Evolutionary conservation across 1,140 invertebrate species (phyloP).

Genomic region (Chironomus striatipennis): DNA sequence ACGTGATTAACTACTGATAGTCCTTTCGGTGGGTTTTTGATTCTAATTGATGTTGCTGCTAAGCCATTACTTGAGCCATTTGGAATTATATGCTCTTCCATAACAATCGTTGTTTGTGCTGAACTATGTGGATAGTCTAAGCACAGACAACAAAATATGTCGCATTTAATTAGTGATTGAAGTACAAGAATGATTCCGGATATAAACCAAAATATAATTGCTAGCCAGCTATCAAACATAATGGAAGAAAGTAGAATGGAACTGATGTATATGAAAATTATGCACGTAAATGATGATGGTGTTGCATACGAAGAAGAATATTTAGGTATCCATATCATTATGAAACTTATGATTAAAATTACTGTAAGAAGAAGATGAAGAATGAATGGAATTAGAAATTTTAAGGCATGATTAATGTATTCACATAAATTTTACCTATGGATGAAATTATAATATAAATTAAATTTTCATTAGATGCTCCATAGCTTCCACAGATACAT

Average conservation of each 20-base stretch:
- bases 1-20: constrained; percentile 30
- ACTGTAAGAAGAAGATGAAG: constrained; percentile 27
- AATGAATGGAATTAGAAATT: background rate
- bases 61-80: constrained; percentile 32
- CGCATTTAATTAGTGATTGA: constrained; percentile 34
- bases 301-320: constrained; percentile 34
- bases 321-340: constrained; percentile 38
- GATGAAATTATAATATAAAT: background rate
- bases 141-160: constrained; percentile 37
- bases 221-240: constrained; percentile 34
- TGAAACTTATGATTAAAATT: constrained; percentile 32
- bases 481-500: background rate
- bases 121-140: constrained; percentile 30
- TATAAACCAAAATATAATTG: constrained; percentile 35
- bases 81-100: constrained; percentile 29
- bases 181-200: constrained; percentile 29
- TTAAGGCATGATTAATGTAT: too few species aligned
- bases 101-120: constrained; percentile 32
- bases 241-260: constrained; percentile 33
- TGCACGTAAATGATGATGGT: constrained; percentile 35
- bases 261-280: constrained; percentile 31
- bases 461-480: background rate
- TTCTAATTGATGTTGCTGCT: constrained; percentile 31
- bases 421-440: background rate
- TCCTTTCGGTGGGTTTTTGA: constrained; percentile 36